Base-by-base conservation (phyloP, 2,888 invertebrate genomes). In the Chloromyia formosa region DNA sequence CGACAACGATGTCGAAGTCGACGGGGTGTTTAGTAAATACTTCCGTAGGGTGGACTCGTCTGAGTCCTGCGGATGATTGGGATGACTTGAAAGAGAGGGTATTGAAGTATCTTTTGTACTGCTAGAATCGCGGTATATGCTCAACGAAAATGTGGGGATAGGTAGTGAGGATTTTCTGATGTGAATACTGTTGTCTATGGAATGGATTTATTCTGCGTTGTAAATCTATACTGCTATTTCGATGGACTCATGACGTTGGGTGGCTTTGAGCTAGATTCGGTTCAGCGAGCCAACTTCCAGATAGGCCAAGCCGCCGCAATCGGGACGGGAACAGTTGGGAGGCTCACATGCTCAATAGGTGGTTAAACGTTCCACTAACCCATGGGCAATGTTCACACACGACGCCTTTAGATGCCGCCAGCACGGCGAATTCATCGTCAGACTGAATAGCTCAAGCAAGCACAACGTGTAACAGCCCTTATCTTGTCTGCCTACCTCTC, bases 1-100 rank as follows among this genome's bases (percentile, higher is more conserved):
- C 12, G 54, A 18, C n/a, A n/a, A 18, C 58, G 56, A 56, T 10
- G 16, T n/a, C 54, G 69, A 53, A 27, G 12, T 54, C 27, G 69
- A 69, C 18, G 69, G 54, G 69, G 69, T 69, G 69, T 54, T 35
- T 16, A 56, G 69, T 69, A 69, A 69, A 69, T 69, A 16, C 69
- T 69, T 69, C 69, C 69, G 69, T 56, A 69, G 35, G 56, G 69
- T 27, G 56, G 54, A 53, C 69, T 22, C 7, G 27, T 18, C 20
- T 14, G 40, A 12, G 5, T 54, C 35, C 56, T 27, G 69, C 53
- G 69, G 56, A 23, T n/a, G n/a, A 35, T 22, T 16, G n/a, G 69
- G 16, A 49, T 68, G 53, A 68, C 22, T 49, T 53, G 22, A 22
- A 22, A 14, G 68, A 27, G 10, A n/a, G n/a, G n/a, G n/a, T n/a